A percentile compares a stretch with the other conserved stretches of the same genome.
Evolutionary conservation across 2,888 invertebrate genomes (phyloP).

Genomic region (Andricus quercusramuli): DNA sequence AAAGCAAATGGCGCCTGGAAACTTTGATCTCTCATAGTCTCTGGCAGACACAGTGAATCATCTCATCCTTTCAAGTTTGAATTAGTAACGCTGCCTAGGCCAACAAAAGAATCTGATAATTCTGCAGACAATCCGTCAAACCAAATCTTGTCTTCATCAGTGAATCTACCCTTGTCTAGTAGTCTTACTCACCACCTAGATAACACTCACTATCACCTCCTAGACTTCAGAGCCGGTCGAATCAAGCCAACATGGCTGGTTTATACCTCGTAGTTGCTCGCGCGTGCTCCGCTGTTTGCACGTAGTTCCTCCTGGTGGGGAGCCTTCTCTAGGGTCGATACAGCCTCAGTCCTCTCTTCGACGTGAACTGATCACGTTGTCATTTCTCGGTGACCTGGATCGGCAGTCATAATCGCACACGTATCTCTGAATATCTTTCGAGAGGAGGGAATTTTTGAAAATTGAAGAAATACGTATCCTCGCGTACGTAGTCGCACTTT

Average conservation of each 20-base stretch:
- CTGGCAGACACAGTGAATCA: neutral
- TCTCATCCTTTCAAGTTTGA: neutral
- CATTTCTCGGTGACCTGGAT: conserved; percentile 30
- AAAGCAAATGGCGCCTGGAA: neutral
- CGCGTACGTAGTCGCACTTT: neutral
- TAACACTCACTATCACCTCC: conserved; percentile 4
- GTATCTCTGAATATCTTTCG: conserved; percentile 35
- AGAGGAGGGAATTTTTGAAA: neutral
- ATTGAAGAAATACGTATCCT: neutral
- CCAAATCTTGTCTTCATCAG: neutral
- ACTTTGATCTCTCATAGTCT: neutral
- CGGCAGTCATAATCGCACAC: conserved; percentile 43
- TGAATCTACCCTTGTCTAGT: neutral
- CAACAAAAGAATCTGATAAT: conserved; percentile 4
- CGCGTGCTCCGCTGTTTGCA: conserved; percentile 24
- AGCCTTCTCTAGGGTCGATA: conserved; percentile 73
- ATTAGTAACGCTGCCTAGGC: neutral
- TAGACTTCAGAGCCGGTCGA: neutral
- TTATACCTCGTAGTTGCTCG: neutral
- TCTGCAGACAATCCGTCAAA: neutral
- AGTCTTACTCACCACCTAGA: neutral
- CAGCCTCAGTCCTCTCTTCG: conserved; percentile 81
- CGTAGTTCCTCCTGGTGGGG: conserved; percentile 36
- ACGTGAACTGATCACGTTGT: conserved; percentile 78
- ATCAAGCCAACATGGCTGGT: conserved; percentile 18